These are phyloP conservation scores for Bergia puertoricense DNA, from an alignment of 92 coral and sea anemone species.

Conservation along the genomic window DNA sequence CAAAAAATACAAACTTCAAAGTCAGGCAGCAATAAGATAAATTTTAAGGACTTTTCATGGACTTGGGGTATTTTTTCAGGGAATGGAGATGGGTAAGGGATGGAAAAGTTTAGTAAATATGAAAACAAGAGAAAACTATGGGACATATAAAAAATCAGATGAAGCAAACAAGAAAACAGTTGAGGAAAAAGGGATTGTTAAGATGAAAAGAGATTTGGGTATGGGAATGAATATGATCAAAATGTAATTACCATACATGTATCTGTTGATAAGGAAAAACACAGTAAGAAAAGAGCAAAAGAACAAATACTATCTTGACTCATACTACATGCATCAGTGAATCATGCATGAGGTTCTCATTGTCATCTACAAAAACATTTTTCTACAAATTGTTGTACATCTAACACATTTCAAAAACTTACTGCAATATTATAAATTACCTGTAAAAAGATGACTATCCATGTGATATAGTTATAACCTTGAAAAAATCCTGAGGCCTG, in stretches of 20 bases:
- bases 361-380: background rate
- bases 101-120: too few relatives aligned
- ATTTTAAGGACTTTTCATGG: too few relatives aligned
- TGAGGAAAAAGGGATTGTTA: too few relatives aligned
- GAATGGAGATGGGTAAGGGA: too few relatives aligned
- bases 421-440: constrained; percentile 34
- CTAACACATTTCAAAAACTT: background rate
- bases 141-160: too few relatives aligned
- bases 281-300: too few relatives aligned
- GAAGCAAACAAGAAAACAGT: too few relatives aligned
- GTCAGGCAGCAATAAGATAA: too few relatives aligned
- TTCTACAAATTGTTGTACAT: background rate
- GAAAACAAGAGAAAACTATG: too few relatives aligned
- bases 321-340: background rate
- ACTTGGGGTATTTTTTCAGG: too few relatives aligned
- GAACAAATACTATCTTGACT: background rate
- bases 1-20: too few relatives aligned
- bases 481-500: constrained; percentile 79
- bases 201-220: background rate
- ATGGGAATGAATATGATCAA: too few relatives aligned
- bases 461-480: constrained; percentile 86
- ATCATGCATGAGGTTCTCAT: background rate
- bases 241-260: background rate
- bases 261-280: background rate
- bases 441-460: constrained; percentile 92